A percentile compares a stretch with the other conserved stretches of the same genome.
Conservation (phyloP, 92 coral and sea anemone genomes). For the Ricordea florida region DNA sequence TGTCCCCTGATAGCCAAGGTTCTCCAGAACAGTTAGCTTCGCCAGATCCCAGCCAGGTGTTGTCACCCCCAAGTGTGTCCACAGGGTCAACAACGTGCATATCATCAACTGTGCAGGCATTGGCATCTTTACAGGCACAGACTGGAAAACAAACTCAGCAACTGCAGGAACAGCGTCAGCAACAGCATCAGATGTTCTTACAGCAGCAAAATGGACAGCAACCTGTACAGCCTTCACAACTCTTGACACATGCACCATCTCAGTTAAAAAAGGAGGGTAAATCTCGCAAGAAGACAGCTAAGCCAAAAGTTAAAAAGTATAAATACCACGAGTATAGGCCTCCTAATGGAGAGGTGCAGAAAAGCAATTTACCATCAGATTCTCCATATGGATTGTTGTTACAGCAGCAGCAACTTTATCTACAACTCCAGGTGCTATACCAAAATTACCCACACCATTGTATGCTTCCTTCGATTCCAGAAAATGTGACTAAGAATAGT, state of each 20-base stretch:
- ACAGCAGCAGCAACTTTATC: conserved; percentile 94
- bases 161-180: conserved; percentile 51
- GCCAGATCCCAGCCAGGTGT: conserved; percentile 12
- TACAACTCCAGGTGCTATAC: conserved; percentile 91
- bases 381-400: conserved; percentile 95
- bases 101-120: conserved; percentile 17
- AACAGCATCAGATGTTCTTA: conserved; percentile 53
- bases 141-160: conserved; percentile 39
- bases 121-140: conserved; percentile 25
- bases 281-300: conserved; percentile 83
- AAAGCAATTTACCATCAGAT: conserved; percentile 81
- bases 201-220: conserved; percentile 45
- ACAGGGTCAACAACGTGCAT: conserved; percentile 23
- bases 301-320: conserved; percentile 79
- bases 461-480: conserved; percentile 83
- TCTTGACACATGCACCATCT: not conserved
- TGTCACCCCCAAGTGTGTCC: conserved; percentile 32
- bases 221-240: conserved; percentile 11
- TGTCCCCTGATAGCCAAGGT: conserved; percentile 81
- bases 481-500: conserved; percentile 62
- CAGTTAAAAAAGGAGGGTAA: conserved; percentile 69
- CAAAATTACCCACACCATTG: conserved; percentile 96
- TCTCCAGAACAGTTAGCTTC: conserved; percentile 82
- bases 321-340: conserved; percentile 89
- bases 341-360: conserved; percentile 89